Percentiles rank a stretch among this genome's conserved stretches.
These are phyloP conservation scores for Pocota personata DNA, from an alignment of 2,888 invertebrate species.

Conservation along the genomic window DNA sequence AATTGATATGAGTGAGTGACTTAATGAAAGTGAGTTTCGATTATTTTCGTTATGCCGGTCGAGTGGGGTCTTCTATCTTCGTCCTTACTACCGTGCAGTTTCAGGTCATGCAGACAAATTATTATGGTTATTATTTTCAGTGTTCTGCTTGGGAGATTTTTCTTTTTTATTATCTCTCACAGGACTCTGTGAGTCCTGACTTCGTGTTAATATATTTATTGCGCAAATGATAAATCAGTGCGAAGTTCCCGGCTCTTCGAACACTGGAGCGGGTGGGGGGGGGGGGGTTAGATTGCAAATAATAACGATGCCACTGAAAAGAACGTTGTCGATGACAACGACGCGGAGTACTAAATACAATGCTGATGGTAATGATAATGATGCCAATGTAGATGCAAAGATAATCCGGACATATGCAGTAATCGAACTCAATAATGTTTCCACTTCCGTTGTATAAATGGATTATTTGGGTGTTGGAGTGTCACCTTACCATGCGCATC, in stretches of 20 bases:
- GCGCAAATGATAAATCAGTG: constrained; percentile 78
- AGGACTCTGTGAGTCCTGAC: constrained; percentile 30
- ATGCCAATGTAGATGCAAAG: constrained; percentile 31
- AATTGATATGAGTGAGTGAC: constrained; percentile 60
- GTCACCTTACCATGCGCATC: constrained; percentile 21
- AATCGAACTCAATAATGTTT: constrained; percentile 45
- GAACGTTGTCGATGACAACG: constrained; percentile 9
- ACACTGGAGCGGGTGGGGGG: background rate
- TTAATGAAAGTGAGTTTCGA: constrained; percentile 48
- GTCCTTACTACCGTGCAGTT: background rate
- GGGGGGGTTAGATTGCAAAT: constrained; percentile 15
- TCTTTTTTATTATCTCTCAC: constrained; percentile 6
- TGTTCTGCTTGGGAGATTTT: background rate
- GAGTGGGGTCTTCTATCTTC: constrained; percentile 8
- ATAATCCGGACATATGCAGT: constrained; percentile 36
- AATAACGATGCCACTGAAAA: constrained; percentile 63
- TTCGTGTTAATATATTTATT: constrained; percentile 75
- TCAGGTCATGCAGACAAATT: constrained; percentile 36
- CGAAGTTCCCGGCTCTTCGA: background rate
- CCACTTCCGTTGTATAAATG: constrained; percentile 2
- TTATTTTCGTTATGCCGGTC: background rate
- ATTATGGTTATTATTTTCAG: constrained; percentile 43
- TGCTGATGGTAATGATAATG: constrained; percentile 43
- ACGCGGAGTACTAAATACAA: constrained; percentile 12
- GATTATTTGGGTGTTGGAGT: constrained; percentile 11